Base-by-base conservation (phyloP, 2,113 vertebrate genomes). In the Marmota monax region DNA sequence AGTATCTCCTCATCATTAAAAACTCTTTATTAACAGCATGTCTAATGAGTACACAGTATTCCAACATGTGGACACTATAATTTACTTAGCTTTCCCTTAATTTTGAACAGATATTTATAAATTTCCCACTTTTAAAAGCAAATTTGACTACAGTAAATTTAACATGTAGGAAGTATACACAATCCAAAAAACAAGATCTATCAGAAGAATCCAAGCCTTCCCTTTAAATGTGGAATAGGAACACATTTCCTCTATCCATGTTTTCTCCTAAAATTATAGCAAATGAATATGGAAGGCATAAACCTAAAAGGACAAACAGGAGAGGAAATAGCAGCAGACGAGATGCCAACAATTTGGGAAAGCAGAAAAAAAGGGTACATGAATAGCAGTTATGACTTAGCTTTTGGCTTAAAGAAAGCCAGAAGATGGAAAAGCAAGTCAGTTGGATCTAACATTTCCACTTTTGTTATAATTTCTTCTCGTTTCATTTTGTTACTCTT, bases 1-100 rank as follows among this genome's bases (percentile, higher is more conserved):
- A 87, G 53, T 63, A 77, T 70, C 82, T 92, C 90, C 53, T 76
- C 77, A 5, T n/a, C 39, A 70, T 67, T 70, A 92, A 83, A 94
- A 48, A 42, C 9, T 42, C 18, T 37, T 69, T 48, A 84, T 32
- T 88, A 84, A 73, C 17, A 61, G 78, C 32, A 86, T 53, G 80
- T 95, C 34, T 79, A 93, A 84, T 34, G 25, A 42, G 5, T 13
- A 84, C 1, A 25, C 73, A 84, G 37, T 32, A 90, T 90, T 88
- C 23, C 29, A 90, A 53, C 7, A 39, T 34, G 34, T 1, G 7
- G 67, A 95, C 42, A 87, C 23, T 17, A 27, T 16, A 61, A 61
- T 37, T 74, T 92, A 42, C 17, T 88, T 78, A 90, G 6, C 18
- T 10, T 78, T 95, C 20, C 3, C 1, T 69, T 94, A 92, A 86